phyloP scores from a whole-genome alignment of 2,113 vertebrate species.

The Stomatorhinus ivindoensis region DNA sequence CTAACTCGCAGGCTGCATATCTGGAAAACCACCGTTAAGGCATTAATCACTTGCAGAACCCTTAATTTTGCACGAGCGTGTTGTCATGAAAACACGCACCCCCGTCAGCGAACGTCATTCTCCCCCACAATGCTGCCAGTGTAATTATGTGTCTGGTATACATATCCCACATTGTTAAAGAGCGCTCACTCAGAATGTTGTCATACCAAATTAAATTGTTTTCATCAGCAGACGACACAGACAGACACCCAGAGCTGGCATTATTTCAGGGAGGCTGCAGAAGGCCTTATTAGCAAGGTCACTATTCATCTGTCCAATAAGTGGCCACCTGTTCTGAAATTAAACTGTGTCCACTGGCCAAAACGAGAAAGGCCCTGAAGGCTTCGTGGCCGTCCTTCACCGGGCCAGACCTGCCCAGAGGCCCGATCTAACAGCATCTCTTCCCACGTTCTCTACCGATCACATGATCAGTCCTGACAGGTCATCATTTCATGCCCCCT shows the following conservation, averaged over 20 bases:
- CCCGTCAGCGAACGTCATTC: not conserved
- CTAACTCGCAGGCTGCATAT: not conserved
- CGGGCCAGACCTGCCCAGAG: not conserved
- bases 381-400: not conserved
- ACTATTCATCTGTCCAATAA: not conserved
- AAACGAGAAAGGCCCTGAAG: not conserved
- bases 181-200: not conserved
- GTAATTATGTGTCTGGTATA: not conserved
- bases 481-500: not conserved
- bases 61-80: not conserved
- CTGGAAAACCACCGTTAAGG: not conserved
- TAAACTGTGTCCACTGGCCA: not conserved
- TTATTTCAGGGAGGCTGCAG: not conserved
- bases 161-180: not conserved
- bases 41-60: not conserved
- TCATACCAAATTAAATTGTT: constrained; percentile 3
- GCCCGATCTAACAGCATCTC: not conserved
- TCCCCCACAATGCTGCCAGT: not conserved
- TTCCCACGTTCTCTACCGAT: not conserved
- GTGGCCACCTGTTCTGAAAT: not conserved
- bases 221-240: not conserved
- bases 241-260: not conserved
- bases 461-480: not conserved
- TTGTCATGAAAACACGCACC: not conserved
- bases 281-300: not conserved